A percentile compares a stretch with the other conserved stretches of the same genome.
phyloP scores from a whole-genome alignment of 2,797 vertebrate species.

The Dryobates pubescens region DNA sequence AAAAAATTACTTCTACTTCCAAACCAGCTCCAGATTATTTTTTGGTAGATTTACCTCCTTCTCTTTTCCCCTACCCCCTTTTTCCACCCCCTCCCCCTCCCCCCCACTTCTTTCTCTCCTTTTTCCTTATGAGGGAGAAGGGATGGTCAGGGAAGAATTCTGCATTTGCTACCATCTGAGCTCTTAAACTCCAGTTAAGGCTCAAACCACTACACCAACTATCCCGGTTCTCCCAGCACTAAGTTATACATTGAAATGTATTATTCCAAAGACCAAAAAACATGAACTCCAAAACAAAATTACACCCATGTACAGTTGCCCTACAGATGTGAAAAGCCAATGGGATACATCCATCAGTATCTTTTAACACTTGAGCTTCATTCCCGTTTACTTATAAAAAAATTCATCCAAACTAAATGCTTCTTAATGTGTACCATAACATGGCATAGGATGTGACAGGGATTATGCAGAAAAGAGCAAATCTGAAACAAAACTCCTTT shows the following conservation, averaged over 20 bases:
- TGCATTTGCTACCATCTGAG: too few species aligned
- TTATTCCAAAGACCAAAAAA: not conserved
- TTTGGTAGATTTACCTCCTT: too few species aligned
- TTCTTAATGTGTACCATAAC: slow-evolving; percentile 6
- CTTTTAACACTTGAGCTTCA: not conserved
- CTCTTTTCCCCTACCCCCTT: too few species aligned
- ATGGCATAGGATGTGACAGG: not conserved
- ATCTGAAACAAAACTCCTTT: slow-evolving; percentile 40
- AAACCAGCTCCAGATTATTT: too few species aligned
- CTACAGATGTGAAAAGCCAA: not conserved
- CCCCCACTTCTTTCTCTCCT: too few species aligned
- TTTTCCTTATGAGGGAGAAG: too few species aligned
- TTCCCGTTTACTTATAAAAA: not conserved
- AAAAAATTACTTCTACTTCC: too few species aligned
- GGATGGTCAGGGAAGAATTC: too few species aligned
- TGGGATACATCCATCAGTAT: not conserved
- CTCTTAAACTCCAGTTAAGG: too few species aligned
- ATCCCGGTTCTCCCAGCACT: not conserved
- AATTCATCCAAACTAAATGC: not conserved
- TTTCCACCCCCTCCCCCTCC: too few species aligned
- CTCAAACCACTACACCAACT: not conserved
- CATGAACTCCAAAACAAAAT: not conserved
- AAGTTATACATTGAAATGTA: not conserved
- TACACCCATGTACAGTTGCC: not conserved
- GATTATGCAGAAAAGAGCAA: slow-evolving; percentile 34